Evolutionary conservation across 2,888 invertebrate species (phyloP).

Genomic region (Tetragnatha montana): DNA sequence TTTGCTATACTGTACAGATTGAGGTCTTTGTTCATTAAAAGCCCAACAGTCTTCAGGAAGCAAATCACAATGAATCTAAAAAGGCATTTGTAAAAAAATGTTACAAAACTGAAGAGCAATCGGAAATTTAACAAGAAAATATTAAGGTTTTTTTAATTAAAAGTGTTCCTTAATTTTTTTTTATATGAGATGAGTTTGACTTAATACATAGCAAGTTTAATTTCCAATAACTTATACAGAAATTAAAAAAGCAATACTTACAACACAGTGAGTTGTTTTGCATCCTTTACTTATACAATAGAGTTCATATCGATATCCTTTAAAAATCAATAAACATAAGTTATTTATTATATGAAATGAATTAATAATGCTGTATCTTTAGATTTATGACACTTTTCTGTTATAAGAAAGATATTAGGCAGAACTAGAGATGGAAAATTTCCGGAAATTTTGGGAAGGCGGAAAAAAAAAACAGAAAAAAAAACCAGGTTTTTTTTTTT

Average conservation of each 20-base stretch:
- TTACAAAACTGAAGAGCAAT: not conserved
- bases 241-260: slow-evolving; percentile 72
- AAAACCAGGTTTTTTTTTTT: no score
- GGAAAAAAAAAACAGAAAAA: no score
- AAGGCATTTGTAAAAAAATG: not conserved
- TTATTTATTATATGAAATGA: no score
- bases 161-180: no score
- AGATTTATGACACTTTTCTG: not conserved
- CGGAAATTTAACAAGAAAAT: no score
- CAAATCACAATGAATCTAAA: slow-evolving; percentile 84
- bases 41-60: slow-evolving; percentile 85
- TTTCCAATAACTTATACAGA: not conserved
- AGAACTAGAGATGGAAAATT: no score
- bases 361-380: not conserved
- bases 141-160: no score
- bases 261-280: slow-evolving; percentile 91
- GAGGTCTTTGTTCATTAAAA: slow-evolving; percentile 81
- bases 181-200: not conserved
- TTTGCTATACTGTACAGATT: slow-evolving; percentile 73
- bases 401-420: no score
- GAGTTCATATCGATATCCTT: slow-evolving; percentile 94
- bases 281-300: slow-evolving; percentile 93
- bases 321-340: slow-evolving; percentile 68
- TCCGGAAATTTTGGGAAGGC: no score
- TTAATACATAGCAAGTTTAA: not conserved